phyloP scores from a whole-genome alignment of 2,113 vertebrate species.

The Tamias sibiricus region DNA sequence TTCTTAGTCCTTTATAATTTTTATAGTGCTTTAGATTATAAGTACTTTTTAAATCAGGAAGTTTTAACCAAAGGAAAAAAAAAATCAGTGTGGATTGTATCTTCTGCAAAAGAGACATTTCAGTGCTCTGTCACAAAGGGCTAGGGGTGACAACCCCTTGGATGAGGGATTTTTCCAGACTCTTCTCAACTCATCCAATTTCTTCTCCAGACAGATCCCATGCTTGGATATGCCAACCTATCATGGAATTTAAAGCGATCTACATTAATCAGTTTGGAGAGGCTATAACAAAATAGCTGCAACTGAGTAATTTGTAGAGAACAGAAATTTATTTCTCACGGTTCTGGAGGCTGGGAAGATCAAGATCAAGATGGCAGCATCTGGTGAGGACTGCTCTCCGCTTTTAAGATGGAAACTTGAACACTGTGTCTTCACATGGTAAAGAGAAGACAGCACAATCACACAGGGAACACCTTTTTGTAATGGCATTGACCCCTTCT shows the following conservation, averaged over 20 bases:
- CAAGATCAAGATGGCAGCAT: background rate
- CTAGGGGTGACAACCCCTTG: fast-evolving
- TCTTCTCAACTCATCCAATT: background rate
- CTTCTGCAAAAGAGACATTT: constrained; percentile 7
- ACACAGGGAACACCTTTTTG: background rate
- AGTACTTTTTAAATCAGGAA: background rate
- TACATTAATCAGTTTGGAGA: background rate
- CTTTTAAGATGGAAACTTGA: background rate
- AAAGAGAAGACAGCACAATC: background rate
- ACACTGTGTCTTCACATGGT: too few species aligned
- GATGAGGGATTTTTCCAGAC: background rate
- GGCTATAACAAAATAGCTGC: background rate
- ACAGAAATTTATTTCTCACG: background rate
- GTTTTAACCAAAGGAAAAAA: background rate
- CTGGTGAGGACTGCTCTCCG: background rate
- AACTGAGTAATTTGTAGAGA: background rate
- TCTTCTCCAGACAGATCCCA: background rate
- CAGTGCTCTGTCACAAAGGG: background rate
- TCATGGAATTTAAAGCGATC: background rate
- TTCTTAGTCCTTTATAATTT: background rate
- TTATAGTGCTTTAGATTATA: background rate
- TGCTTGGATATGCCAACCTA: background rate
- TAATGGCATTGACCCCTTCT: background rate
- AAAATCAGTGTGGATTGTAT: background rate
- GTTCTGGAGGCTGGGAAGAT: background rate